Base-by-base conservation (phyloP, 2,797 vertebrate genomes). In the Gobio occitaniae region DNA sequence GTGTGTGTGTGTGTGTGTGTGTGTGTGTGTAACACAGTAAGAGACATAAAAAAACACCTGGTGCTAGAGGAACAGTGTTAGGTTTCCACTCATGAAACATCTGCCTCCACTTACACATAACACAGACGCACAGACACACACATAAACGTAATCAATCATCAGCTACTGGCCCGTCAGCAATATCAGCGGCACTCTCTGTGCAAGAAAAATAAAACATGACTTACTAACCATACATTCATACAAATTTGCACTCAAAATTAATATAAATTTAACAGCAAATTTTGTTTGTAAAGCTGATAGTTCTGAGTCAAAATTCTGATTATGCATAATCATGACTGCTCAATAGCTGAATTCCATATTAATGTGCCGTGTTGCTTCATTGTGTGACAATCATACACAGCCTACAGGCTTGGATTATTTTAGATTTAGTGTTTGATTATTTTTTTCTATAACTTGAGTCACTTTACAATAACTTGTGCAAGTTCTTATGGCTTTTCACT, bases 71-170 rank as follows among this genome's bases (percentile, higher is more conserved):
- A 2, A 80, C 50, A 86, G 86, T 78, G 78, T 87, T 44, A 75
- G 66, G 81, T 89, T 89, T 89, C 86, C 78, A 71, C 61, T 84
- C 54, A 74, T 72, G 77, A 72, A 87, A 83, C 84, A 80, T 50
- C 85, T 82, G 86, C 72, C 68, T 83, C 76, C 83, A 84, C 69
- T 85, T 74, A 86, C 80, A 81, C 63, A 78, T 29, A 36, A 70
- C 61, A 56, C 48, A 86, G 29, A 65, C 38, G 21, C 79, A 32
- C 82, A 79, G 47, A 76, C 61, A 79, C 41, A 17, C 50, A 77
- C 65, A 78, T 16, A 81, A 65, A 75, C 38, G 17, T 56, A 74
- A 78, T 84, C 76, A 72, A 79, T 84, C 77, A 84, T n/a, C 66
- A 72, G 52, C 75, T 78, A 44, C 74, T 56, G 82, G 48, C 72